phyloP scores from a whole-genome alignment of 1,140 invertebrate genomes.

The Drosophila ironensis region DNA sequence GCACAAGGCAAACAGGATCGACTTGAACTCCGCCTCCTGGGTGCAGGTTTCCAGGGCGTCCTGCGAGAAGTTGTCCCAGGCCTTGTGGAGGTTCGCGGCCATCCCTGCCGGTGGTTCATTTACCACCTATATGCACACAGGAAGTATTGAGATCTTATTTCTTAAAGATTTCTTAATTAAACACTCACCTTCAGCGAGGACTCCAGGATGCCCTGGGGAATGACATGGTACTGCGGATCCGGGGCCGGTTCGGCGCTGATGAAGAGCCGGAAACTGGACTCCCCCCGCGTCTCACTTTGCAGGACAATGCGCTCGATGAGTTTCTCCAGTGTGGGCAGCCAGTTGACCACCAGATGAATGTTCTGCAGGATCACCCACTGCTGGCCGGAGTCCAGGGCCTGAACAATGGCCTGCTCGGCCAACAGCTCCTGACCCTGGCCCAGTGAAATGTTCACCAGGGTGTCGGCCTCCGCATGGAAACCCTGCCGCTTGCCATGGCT shows the following conservation, averaged over 20 bases:
- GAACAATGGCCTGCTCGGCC: constrained; percentile 92
- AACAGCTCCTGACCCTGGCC: constrained; percentile 97
- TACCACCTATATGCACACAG: constrained; percentile 89
- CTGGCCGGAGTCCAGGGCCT: constrained; percentile 89
- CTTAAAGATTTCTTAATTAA: neutral
- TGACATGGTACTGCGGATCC: constrained; percentile 84
- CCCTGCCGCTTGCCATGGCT: constrained; percentile 89
- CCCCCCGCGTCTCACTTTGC: constrained; percentile 78
- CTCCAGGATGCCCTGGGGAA: constrained; percentile 93
- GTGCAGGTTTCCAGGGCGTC: constrained; percentile 96
- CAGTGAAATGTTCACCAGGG: constrained; percentile 95
- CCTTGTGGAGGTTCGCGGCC: constrained; percentile 96
- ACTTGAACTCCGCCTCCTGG: constrained; percentile 97
- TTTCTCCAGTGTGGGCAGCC: constrained; percentile 94
- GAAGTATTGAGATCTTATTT: no score
- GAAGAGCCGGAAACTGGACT: constrained; percentile 86
- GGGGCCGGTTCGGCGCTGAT: constrained; percentile 86
- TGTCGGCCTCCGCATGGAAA: constrained; percentile 90
- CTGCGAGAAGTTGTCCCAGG: constrained; percentile 96
- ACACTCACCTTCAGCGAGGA: constrained; percentile 90
- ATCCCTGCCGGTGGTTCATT: constrained; percentile 98
- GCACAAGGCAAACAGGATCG: constrained; percentile 95
- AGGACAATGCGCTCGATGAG: constrained; percentile 87
- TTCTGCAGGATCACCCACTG: constrained; percentile 97
- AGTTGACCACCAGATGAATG: constrained; percentile 95